Evolutionary conservation across 2,113 vertebrate species (phyloP), one percentile per base, ranked within the genome.

Genomic region (Muntiacus reevesi): DNA sequence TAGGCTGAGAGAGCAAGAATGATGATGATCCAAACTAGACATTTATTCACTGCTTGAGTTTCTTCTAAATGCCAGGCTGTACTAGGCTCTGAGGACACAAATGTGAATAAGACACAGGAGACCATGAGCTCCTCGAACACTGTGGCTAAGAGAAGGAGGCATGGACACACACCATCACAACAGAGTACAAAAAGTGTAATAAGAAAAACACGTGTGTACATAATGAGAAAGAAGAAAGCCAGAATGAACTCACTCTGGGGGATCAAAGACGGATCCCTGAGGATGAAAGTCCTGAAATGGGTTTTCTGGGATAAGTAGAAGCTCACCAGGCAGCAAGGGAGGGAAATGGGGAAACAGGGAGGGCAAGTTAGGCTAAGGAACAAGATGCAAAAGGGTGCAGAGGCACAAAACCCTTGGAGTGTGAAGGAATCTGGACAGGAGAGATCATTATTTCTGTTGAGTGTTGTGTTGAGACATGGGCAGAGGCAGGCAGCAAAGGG

Each of bases 401-500:
- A 93, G 54, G 40, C 59, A 17, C 2, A 5, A 93, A 76, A 43
- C 7, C 2, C 33, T n/a, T 7, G 1, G 17, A 12, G 50, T 2
- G 2, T 10, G 9, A 74, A 33, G 23, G 50, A 40, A 4, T 50
- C 23, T 59, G 54, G 11, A 55, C 6, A n/a, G 36, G 16, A 16
- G 78, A 19, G 33, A 43, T 21, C 33, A 8, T 1, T 5, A 19
- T 47, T 50, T 84, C 45, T 50, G 43, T 30, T 40, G 67, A 71
- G 84, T 2, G 15, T 19, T 0, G 0, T 55, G 10, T 6, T 89
- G n/a, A 74, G 40, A 27, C 40, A 12, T 1, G 1, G 21, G 45
- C 55, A 71, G 5, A 59, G 30, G 59, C 17, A 30, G 40, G 50
- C 3, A 13, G 45, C 33, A 55, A 64, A 76, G 50, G 40, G 30